Conservation (phyloP, 2,113 vertebrate species). For the Centropus unirufus region DNA sequence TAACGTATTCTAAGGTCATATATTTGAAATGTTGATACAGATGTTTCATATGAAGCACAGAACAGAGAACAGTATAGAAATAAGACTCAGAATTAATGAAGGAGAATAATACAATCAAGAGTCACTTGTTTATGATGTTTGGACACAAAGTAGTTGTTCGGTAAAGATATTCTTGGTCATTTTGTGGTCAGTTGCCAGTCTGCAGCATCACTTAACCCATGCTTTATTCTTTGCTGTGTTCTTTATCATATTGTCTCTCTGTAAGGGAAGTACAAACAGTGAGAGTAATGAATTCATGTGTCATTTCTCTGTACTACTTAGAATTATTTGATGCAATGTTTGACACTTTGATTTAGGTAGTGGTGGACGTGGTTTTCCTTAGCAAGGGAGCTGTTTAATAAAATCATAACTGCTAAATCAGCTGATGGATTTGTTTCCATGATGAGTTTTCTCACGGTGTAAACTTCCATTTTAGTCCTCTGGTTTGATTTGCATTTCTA, state of each 20-base stretch:
- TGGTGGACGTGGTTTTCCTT: background rate
- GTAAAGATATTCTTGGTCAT: background rate
- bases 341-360: background rate
- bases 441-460: background rate
- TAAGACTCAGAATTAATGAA: background rate
- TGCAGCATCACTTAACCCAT: background rate
- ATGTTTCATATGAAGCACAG: background rate
- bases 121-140: background rate
- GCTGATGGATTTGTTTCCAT: background rate
- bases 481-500: background rate
- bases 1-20: background rate
- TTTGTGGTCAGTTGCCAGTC: background rate
- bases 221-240: background rate
- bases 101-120: background rate
- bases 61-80: background rate
- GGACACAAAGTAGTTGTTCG: background rate
- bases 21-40: background rate
- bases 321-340: background rate
- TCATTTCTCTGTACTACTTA: background rate
- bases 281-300: background rate
- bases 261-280: background rate
- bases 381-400: background rate
- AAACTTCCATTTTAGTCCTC: background rate
- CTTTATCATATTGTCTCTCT: background rate
- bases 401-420: background rate